Percentiles rank a stretch among this genome's conserved stretches.
phyloP scores from a whole-genome alignment of 1,140 invertebrate species.

The Calliphora vicina region DNA sequence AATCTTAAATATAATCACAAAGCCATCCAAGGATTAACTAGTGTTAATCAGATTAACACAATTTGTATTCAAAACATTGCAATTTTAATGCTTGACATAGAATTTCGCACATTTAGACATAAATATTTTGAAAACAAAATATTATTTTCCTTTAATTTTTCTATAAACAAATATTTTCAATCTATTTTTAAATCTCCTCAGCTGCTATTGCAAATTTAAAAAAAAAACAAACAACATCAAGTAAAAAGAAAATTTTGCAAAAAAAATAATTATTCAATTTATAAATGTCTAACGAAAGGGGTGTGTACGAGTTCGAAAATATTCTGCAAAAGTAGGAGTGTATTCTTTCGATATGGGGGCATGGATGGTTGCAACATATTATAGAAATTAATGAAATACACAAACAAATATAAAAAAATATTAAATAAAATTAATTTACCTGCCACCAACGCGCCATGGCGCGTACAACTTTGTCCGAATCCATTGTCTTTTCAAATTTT shows the following conservation, averaged over 20 bases:
- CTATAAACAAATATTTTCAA: not conserved
- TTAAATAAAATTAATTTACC: constrained; percentile 48
- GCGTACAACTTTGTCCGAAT: constrained; percentile 61
- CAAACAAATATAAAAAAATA: not conserved
- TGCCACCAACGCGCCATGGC: constrained; percentile 64
- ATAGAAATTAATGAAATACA: not conserved
- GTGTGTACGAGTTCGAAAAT: constrained; percentile 11
- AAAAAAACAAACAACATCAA: not conserved
- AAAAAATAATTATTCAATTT: not conserved
- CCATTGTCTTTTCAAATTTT: constrained; percentile 45
- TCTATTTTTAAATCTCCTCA: not conserved
- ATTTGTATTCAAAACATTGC: too few species aligned
- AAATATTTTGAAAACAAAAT: not conserved
- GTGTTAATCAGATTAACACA: too few species aligned
- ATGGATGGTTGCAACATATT: not conserved
- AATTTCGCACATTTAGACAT: not conserved
- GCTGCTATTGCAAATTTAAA: not conserved
- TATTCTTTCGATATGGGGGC: not conserved
- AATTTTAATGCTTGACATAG: not conserved
- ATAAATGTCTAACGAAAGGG: constrained; percentile 23
- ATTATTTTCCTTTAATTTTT: not conserved
- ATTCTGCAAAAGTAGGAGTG: constrained; percentile 21
- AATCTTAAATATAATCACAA: too few species aligned
- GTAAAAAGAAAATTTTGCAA: not conserved
- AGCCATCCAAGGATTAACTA: too few species aligned